phyloP scores from a whole-genome alignment of 92 coral and sea anemone genomes.

The Epizoanthus fatuus region DNA sequence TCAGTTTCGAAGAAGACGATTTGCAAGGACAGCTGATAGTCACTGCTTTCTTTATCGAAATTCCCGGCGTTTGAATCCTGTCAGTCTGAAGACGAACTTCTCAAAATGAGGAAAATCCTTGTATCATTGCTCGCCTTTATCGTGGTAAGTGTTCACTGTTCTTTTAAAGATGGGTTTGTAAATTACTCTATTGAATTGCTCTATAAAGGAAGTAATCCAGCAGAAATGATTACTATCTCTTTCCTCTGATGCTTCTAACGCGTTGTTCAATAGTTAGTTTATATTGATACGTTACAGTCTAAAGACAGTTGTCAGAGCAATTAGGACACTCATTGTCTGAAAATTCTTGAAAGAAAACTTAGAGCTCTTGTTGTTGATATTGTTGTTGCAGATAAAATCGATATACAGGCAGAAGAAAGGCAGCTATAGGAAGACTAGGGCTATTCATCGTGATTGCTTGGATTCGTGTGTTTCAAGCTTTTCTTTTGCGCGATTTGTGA shows the following conservation, averaged over 20 bases:
- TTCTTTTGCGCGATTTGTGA: neutral
- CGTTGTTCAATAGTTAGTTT: neutral
- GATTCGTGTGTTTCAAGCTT: neutral
- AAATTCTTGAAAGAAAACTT: neutral
- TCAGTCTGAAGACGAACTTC: neutral
- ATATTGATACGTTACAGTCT: neutral
- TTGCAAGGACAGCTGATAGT: neutral
- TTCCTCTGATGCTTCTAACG: neutral
- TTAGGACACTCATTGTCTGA: conserved; percentile 11
- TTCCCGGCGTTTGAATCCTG: neutral
- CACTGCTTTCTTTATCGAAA: neutral
- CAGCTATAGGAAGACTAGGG: no score
- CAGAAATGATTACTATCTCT: neutral
- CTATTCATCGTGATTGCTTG: neutral
- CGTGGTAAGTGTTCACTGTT: conserved; percentile 6
- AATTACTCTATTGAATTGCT: neutral
- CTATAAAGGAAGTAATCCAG: neutral
- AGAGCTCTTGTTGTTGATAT: no score
- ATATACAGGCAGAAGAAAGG: no score
- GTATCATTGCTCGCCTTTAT: neutral
- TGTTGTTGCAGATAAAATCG: no score
- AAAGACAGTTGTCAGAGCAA: conserved; percentile 1
- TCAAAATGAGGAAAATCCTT: conserved; percentile 18
- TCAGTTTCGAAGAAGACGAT: neutral
- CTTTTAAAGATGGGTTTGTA: neutral